Conservation (phyloP, 1,140 invertebrate genomes). For the Nasonia vitripennis region DNA sequence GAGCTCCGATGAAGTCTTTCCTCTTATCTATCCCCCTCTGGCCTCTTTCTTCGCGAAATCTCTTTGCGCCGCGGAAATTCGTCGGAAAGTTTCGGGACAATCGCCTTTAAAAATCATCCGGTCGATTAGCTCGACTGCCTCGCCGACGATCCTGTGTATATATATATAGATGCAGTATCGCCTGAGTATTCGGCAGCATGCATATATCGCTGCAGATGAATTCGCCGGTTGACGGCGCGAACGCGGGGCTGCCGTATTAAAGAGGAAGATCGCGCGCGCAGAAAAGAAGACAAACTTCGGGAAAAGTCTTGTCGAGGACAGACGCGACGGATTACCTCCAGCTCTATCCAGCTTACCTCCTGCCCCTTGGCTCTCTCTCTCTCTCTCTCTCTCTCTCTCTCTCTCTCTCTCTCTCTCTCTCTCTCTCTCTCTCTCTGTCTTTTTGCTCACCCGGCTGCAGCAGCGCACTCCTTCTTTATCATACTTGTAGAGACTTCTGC, state of each 20-base stretch:
- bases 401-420: too few species aligned
- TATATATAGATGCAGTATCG: neutral
- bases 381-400: neutral
- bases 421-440: neutral
- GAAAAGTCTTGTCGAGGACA: conserved; percentile 54
- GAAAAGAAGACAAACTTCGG: conserved; percentile 51
- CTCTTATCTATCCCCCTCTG: conserved; percentile 59
- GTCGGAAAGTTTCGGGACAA: conserved; percentile 55
- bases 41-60: conserved; percentile 31
- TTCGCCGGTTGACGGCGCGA: neutral
- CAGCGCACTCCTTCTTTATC: conserved; percentile 33
- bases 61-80: conserved; percentile 3
- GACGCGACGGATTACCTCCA: conserved; percentile 51
- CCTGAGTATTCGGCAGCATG: conserved; percentile 1
- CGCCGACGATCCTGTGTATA: too few species aligned
- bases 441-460: neutral
- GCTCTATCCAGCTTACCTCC: conserved; percentile 39
- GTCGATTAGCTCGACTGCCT: conserved; percentile 59
- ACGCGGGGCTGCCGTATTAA: neutral
- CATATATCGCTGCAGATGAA: conserved; percentile 17
- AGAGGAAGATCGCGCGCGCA: conserved; percentile 27
- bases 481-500: conserved; percentile 43
- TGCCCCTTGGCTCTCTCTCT: neutral
- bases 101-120: conserved; percentile 64
- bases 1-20: conserved; percentile 65